Conservation (phyloP, 2,113 vertebrate genomes). For the Brachyistius frenatus region DNA sequence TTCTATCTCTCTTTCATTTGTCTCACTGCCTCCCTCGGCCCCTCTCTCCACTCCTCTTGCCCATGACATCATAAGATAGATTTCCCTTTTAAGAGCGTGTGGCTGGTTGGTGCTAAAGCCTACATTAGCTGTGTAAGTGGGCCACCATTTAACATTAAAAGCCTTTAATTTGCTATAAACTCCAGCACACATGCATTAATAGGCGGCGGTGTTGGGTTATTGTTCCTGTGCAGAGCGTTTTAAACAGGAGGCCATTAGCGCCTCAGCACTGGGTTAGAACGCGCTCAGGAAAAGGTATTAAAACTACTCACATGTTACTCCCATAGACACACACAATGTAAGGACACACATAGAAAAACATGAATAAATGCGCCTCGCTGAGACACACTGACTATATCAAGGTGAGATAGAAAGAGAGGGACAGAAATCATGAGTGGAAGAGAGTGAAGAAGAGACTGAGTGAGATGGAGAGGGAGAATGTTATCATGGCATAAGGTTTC, state of each 20-base stretch:
- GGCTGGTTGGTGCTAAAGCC: slow-evolving; percentile 80
- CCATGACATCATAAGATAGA: slow-evolving; percentile 87
- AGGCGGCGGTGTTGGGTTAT: slow-evolving; percentile 76
- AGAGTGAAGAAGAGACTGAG: slow-evolving; percentile 29
- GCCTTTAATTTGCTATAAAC: slow-evolving; percentile 87
- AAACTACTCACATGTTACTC: slow-evolving; percentile 72
- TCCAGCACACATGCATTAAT: slow-evolving; percentile 80
- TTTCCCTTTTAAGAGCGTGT: slow-evolving; percentile 83
- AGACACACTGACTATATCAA: slow-evolving; percentile 18
- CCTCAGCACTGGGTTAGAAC: slow-evolving; percentile 68
- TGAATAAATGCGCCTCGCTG: slow-evolving; percentile 50
- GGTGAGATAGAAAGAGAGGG: slow-evolving; percentile 27
- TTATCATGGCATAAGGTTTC: slow-evolving; percentile 71
- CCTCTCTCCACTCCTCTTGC: slow-evolving; percentile 47
- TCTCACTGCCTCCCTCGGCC: slow-evolving; percentile 25
- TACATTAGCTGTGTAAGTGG: slow-evolving; percentile 83
- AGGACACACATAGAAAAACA: slow-evolving; percentile 34
- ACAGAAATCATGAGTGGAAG: slow-evolving; percentile 10
- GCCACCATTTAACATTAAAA: slow-evolving; percentile 84
- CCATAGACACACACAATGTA: slow-evolving; percentile 32
- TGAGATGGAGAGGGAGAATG: slow-evolving; percentile 54
- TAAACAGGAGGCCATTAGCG: slow-evolving; percentile 79
- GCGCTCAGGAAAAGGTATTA: slow-evolving; percentile 69
- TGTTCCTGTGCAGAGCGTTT: slow-evolving; percentile 78
- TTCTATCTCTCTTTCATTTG: slow-evolving; percentile 24